Evolutionary conservation across 2,797 vertebrate genomes (phyloP).

Genomic region (Hypotaenidia philippensis): DNA sequence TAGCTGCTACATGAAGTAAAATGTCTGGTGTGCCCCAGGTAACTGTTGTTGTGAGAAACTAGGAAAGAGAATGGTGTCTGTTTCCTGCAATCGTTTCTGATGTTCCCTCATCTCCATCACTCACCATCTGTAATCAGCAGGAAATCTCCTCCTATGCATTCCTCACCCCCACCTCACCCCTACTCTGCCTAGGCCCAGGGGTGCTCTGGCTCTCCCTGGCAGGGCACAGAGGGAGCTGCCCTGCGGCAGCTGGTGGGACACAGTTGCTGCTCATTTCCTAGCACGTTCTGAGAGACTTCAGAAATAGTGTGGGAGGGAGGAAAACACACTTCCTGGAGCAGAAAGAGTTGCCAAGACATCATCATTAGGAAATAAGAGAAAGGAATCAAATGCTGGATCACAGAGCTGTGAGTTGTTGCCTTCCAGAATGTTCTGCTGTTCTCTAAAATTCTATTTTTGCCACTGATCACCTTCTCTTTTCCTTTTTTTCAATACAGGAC

Average conservation of each 20-base stretch:
- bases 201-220: rapidly evolving
- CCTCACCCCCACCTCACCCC: neutral
- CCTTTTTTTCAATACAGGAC: neutral
- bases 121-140: constrained; percentile 84
- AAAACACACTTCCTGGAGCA: neutral
- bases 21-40: constrained; percentile 55
- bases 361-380: neutral
- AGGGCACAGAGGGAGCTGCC: constrained; percentile 30
- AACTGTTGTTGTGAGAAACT: constrained; percentile 58
- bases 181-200: neutral
- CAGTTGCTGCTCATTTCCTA: neutral
- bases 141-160: constrained; percentile 81
- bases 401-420: neutral
- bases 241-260: constrained; percentile 47
- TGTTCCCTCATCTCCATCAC: constrained; percentile 81
- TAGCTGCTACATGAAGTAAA: constrained; percentile 58
- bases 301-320: neutral
- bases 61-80: constrained; percentile 74
- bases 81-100: constrained; percentile 79
- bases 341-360: neutral
- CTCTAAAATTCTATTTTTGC: neutral
- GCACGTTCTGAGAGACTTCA: neutral
- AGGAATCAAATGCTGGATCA: neutral
- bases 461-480: too few relatives aligned
- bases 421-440: neutral